A percentile compares a stretch with the other conserved stretches of the same genome.
Evolutionary conservation across 2,888 invertebrate genomes (phyloP).

Genomic region (Teleogryllus oceanicus): DNA sequence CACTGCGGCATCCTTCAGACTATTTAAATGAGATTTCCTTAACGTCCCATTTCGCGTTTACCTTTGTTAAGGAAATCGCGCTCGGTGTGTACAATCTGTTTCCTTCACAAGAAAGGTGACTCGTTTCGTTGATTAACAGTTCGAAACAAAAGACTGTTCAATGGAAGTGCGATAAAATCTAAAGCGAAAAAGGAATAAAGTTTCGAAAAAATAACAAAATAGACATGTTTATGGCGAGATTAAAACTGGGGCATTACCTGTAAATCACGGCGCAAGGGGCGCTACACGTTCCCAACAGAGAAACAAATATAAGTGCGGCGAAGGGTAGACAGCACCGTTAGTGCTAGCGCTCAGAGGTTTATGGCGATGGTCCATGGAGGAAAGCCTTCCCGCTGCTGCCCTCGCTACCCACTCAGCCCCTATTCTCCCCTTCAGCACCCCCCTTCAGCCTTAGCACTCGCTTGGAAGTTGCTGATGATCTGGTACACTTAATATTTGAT

Average conservation of each 20-base stretch:
- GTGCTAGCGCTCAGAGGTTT: background rate
- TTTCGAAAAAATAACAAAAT: background rate
- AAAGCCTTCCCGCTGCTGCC: background rate
- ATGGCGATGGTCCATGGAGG: background rate
- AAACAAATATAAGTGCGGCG: background rate
- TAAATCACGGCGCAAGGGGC: background rate
- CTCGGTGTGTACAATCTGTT: no score
- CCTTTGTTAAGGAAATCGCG: no score
- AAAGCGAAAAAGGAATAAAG: background rate
- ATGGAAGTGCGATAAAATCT: background rate
- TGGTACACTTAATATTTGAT: no score
- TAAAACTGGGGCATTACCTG: background rate
- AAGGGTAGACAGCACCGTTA: background rate
- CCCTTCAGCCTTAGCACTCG: no score
- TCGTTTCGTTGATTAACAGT: no score
- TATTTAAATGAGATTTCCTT: no score
- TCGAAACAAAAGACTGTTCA: background rate
- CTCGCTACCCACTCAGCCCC: background rate
- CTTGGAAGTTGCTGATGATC: no score
- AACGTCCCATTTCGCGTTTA: no score
- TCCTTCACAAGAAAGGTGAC: no score
- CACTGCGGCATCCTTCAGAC: no score
- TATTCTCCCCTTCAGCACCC: background rate
- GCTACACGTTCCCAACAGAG: background rate
- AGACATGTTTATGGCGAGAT: constrained; percentile 18